Base-by-base conservation (phyloP, 2,797 vertebrate genomes). In the Prunella strophiata region DNA sequence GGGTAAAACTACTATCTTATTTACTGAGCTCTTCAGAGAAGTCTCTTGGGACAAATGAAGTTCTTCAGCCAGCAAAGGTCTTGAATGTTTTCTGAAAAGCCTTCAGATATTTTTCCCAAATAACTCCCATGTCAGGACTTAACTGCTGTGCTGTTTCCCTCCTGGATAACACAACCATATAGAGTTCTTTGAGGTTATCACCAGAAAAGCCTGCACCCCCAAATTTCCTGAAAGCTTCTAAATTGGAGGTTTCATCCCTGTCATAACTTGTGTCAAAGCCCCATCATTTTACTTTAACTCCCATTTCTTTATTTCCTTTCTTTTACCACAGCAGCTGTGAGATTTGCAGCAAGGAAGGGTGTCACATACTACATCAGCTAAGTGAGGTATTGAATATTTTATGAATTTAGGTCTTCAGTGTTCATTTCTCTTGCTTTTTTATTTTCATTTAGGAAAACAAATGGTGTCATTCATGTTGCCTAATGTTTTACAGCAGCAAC, bases 361-460 rank as follows among this genome's bases (percentile, higher is more conserved):
- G 83, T 87, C 63, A 84, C 25, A 63, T 32, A 47, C 30, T 68
- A 40, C 57, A 78, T 78, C 73, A 85, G 42, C 62, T 58, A 78
- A 62, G 43, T 34, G 55, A 92, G 38, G 55, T 84, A 43, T 66
- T 93, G 54, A 93, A 88, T 94, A 88, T 95, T 94, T 91, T 91
- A 95, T 94, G 82, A 62, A 42, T 92, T 72, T 78, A 68, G 58
- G 40, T 93, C 51, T 45, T 83, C 36, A 51, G 23, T 50, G 59
- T 85, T 93, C 16, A 29, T 86, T 92, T 88, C 23, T 88, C 30
- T 72, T 40, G 19, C 32, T 47, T 91, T 91, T 74, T 77, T 27
- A 40, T 84, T 88, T 95, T 93, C 91, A 74, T 91, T 94, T 94
- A 70, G 62, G 32, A 66, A 86, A 92, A 88, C 52, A 93, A 91